Conservation (phyloP, 2,888 invertebrate species). For the Drosophila subsilvestris region DNA sequence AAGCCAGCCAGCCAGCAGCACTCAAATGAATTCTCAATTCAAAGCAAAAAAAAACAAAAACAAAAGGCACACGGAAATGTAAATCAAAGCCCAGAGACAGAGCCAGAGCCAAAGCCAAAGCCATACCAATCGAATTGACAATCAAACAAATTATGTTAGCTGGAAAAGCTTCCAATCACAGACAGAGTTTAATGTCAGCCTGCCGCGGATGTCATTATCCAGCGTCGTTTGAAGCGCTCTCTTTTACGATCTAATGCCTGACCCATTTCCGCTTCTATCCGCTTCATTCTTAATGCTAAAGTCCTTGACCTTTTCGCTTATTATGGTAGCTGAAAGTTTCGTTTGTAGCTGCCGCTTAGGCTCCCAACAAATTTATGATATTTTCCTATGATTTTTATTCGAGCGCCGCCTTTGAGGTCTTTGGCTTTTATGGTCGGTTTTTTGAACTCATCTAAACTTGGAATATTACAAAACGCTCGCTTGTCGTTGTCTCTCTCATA, state of each 20-base stretch:
- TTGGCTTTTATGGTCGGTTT: slow-evolving; percentile 44
- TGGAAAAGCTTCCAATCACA: slow-evolving; percentile 19
- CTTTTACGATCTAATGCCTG: slow-evolving; percentile 32
- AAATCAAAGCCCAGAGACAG: slow-evolving; percentile 59
- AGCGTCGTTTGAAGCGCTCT: neutral
- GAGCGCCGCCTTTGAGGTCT: slow-evolving; percentile 44
- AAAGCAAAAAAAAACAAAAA: slow-evolving; percentile 43
- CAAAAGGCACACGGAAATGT: slow-evolving; percentile 50
- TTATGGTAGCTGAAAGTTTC: slow-evolving; percentile 14
- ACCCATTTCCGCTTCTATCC: slow-evolving; percentile 56
- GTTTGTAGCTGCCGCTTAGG: neutral
- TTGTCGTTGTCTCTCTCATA: slow-evolving; percentile 38
- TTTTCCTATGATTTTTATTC: neutral
- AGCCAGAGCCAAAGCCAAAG: neutral
- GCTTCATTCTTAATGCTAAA: slow-evolving; percentile 37
- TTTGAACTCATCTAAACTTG: slow-evolving; percentile 64
- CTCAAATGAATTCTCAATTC: slow-evolving; percentile 65
- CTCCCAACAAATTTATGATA: slow-evolving; percentile 38
- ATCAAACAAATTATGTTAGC: slow-evolving; percentile 36
- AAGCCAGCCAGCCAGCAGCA: neutral
- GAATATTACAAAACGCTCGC: slow-evolving; percentile 51
- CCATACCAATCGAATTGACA: slow-evolving; percentile 26
- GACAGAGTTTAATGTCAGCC: neutral
- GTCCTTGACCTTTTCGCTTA: slow-evolving; percentile 66
- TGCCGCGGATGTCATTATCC: slow-evolving; percentile 11